phyloP scores from a whole-genome alignment of 2,797 vertebrate genomes.

The Argya squamiceps region DNA sequence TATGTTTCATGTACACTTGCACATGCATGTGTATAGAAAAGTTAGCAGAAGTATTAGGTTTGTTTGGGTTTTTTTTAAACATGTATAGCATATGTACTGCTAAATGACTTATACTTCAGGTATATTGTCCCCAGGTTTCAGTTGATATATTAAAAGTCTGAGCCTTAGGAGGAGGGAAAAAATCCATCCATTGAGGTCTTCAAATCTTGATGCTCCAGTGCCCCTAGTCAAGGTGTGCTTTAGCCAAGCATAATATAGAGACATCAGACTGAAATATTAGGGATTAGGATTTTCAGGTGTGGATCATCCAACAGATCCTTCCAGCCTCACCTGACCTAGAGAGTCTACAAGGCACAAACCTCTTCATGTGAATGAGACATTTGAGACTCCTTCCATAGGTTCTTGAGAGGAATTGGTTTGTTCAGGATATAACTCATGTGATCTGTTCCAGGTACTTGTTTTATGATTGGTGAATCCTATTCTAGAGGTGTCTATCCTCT shows the following conservation, averaged over 20 bases:
- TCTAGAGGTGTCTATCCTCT: background rate
- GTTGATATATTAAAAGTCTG: background rate
- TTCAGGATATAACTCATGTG: background rate
- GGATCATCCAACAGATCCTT: background rate
- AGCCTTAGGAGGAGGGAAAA: background rate
- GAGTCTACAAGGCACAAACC: background rate
- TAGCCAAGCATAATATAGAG: background rate
- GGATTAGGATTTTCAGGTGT: background rate
- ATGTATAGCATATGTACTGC: background rate
- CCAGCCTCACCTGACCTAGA: background rate
- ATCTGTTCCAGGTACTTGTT: background rate
- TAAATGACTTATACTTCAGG: background rate
- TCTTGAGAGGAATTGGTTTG: background rate
- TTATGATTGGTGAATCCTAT: background rate
- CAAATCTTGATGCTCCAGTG: background rate
- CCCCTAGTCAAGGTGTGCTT: background rate
- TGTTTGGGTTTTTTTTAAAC: background rate
- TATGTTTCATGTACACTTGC: background rate
- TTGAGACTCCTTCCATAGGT: background rate
- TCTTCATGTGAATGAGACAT: background rate
- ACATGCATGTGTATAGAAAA: background rate
- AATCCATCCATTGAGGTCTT: background rate
- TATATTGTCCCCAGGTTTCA: background rate
- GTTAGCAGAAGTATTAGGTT: background rate
- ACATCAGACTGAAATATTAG: background rate